A percentile compares a stretch with the other conserved stretches of the same genome.
Conservation (phyloP, 2,797 vertebrate genomes). For the Oreochromis mossambicus region DNA sequence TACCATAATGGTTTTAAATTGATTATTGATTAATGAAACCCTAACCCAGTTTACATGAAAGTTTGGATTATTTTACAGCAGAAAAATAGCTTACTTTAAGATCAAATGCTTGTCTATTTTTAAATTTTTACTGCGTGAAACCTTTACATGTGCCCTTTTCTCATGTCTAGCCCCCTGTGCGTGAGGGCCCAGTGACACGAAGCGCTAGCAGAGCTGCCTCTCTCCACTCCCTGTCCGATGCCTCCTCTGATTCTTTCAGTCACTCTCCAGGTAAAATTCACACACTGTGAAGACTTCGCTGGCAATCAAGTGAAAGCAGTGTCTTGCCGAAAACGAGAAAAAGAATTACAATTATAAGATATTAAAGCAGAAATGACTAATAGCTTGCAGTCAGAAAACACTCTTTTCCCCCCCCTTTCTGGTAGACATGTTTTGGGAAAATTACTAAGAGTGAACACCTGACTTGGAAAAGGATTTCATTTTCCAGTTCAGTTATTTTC, state of each 20-base stretch:
- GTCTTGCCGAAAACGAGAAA: not conserved
- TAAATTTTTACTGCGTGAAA: not conserved
- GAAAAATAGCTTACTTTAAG: not conserved
- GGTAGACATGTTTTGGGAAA: not conserved
- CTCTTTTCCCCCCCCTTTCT: rapidly evolving
- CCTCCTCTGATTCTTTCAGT: constrained; percentile 82
- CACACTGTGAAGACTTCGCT: not conserved
- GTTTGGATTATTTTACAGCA: not conserved
- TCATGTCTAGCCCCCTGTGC: constrained; percentile 86
- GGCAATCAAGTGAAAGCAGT: not conserved
- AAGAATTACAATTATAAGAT: not conserved
- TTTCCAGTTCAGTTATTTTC: constrained; percentile 6
- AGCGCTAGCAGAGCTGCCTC: constrained; percentile 73
- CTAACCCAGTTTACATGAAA: not conserved
- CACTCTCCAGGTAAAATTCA: constrained; percentile 82
- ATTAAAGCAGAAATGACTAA: not conserved
- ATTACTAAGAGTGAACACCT: not conserved
- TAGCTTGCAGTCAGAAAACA: not conserved
- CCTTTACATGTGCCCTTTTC: not conserved
- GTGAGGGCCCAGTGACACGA: constrained; percentile 59
- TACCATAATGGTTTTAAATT: not conserved
- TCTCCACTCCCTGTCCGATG: constrained; percentile 81
- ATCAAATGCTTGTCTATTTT: not conserved
- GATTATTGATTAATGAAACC: not conserved
- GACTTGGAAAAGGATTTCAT: not conserved